Evolutionary conservation across 2,113 vertebrate species (phyloP).

Genomic region (Spermophilus dauricus): DNA sequence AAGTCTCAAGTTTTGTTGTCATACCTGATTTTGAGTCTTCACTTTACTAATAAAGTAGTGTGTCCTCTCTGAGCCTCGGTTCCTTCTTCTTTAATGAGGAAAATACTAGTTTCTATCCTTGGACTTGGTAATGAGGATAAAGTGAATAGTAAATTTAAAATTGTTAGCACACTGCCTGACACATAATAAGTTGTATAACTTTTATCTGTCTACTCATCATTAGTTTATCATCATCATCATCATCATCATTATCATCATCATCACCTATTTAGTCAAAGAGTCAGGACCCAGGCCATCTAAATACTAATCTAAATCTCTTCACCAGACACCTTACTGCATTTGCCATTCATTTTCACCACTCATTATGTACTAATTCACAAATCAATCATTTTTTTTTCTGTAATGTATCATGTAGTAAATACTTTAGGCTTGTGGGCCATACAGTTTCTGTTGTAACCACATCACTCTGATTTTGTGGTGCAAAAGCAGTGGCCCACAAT

Average conservation of each 20-base stretch:
- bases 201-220: neutral
- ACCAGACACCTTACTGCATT: neutral
- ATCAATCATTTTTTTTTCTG: neutral
- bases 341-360: neutral
- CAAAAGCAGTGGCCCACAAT: neutral
- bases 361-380: neutral
- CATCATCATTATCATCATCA: neutral
- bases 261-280: neutral
- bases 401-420: neutral
- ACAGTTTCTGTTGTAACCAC: no score
- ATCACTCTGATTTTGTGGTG: neutral
- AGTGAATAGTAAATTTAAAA: neutral
- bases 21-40: no score
- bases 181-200: neutral
- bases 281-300: neutral
- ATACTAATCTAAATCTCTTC: neutral
- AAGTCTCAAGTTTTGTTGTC: no score
- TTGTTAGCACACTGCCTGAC: neutral
- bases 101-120: neutral
- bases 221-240: neutral
- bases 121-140: neutral
- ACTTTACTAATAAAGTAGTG: no score
- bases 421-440: neutral
- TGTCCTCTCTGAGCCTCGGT: no score
- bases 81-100: neutral